Evolutionary conservation across 2,113 vertebrate genomes (phyloP).

Genomic region (Notarius quadriscutis): DNA sequence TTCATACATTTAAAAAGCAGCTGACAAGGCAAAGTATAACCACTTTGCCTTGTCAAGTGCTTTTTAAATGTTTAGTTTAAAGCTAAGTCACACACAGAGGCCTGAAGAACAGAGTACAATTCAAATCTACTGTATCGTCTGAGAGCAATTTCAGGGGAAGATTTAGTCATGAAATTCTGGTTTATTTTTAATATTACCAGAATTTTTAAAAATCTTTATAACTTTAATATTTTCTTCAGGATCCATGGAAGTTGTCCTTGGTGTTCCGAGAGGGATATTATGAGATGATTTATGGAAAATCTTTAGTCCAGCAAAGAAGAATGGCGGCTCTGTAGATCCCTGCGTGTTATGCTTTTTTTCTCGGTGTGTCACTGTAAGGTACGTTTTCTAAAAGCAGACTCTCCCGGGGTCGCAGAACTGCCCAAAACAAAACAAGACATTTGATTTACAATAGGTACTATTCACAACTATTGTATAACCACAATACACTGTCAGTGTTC

Average conservation of each 20-base stretch:
- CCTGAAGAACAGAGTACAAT: neutral
- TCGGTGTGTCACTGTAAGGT: conserved; percentile 72
- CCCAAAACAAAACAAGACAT: conserved; percentile 21
- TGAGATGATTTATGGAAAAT: neutral
- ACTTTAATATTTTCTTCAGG: neutral
- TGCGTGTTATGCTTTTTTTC: conserved; percentile 61
- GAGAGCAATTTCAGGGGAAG: neutral
- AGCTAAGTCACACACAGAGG: neutral
- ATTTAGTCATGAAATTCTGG: neutral
- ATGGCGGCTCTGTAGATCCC: neutral
- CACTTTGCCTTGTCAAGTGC: too few relatives aligned
- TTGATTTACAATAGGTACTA: neutral
- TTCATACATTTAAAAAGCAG: neutral
- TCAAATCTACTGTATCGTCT: neutral
- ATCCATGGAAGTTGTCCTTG: neutral
- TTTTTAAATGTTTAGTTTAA: neutral
- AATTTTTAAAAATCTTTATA: neutral
- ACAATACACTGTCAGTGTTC: neutral
- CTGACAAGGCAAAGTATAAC: neutral
- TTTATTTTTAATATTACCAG: neutral
- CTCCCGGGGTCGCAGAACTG: conserved; percentile 73
- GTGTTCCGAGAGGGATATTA: neutral
- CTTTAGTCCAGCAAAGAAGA: neutral
- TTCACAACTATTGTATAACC: neutral
- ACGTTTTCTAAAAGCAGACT: conserved; percentile 72